Conservation (phyloP, 2,888 invertebrate species). For the Andrena camellia region DNA sequence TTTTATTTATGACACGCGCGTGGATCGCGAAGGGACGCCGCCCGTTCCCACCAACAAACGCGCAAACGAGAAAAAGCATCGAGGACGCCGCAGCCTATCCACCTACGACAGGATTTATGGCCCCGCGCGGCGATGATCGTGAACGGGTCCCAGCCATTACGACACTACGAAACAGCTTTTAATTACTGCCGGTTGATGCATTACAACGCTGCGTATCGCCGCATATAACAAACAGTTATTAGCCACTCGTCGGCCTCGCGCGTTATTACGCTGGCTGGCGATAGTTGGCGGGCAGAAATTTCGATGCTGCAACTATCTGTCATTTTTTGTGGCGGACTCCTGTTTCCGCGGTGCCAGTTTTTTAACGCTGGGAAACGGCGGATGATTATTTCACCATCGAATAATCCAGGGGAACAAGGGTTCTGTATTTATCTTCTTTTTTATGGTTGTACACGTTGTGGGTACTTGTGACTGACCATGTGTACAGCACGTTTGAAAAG, state of each 20-base stretch:
- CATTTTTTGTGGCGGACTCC: conserved; percentile 16
- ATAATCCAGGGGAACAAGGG: neutral
- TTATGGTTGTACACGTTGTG: too few relatives aligned
- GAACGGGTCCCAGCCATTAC: conserved; percentile 66
- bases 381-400: conserved; percentile 1
- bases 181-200: conserved; percentile 73
- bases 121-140: conserved; percentile 65
- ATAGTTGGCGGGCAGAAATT: conserved; percentile 27
- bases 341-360: conserved; percentile 3
- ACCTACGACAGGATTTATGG: conserved; percentile 63
- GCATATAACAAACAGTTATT: conserved; percentile 66
- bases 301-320: conserved; percentile 14
- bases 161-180: conserved; percentile 71
- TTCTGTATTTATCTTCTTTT: too few relatives aligned
- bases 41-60: conserved; percentile 33
- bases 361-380: conserved; percentile 2
- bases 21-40: conserved; percentile 34
- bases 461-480: neutral
- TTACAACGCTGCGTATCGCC: conserved; percentile 59
- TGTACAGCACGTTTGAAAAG: too few relatives aligned
- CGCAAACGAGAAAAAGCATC: conserved; percentile 19
- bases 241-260: conserved; percentile 65
- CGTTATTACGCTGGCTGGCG: conserved; percentile 61
- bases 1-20: conserved; percentile 63
- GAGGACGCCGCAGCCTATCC: conserved; percentile 37